A percentile compares a stretch with the other conserved stretches of the same genome.
Conservation (phyloP, 2,113 vertebrate species). For the Perca schrenkii region DNA sequence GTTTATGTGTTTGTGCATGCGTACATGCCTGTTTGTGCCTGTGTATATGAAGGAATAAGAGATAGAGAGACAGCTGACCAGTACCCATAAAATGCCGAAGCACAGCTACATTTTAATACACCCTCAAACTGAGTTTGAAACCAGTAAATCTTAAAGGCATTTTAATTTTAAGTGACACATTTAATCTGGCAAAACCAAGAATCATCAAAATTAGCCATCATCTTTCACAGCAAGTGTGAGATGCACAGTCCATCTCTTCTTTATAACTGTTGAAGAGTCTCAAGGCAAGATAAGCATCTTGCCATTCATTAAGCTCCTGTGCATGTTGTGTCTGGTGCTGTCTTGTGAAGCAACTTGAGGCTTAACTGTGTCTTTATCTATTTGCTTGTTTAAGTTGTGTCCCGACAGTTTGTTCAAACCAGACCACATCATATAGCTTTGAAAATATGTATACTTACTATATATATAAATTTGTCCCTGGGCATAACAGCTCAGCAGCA, state of each 20-base stretch:
- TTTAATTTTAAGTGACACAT: neutral
- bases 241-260: neutral
- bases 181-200: neutral
- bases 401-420: neutral
- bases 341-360: neutral
- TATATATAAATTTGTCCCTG: too few relatives aligned
- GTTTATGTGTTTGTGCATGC: neutral
- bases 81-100: neutral
- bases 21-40: neutral
- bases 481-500: conserved; percentile 3
- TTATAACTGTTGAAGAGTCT: neutral
- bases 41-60: neutral
- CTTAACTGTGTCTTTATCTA: neutral
- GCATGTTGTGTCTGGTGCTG: neutral
- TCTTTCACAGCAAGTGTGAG: conserved; percentile 15
- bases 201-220: conserved; percentile 17
- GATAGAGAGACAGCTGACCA: neutral
- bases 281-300: conserved; percentile 6
- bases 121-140: conserved; percentile 5
- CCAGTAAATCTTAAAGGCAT: neutral
- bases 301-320: neutral
- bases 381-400: conserved; percentile 6
- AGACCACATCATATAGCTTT: neutral
- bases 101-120: conserved; percentile 2
- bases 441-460: neutral